phyloP scores from a whole-genome alignment of 2,888 invertebrate genomes.

The Ypsolopha sequella region DNA sequence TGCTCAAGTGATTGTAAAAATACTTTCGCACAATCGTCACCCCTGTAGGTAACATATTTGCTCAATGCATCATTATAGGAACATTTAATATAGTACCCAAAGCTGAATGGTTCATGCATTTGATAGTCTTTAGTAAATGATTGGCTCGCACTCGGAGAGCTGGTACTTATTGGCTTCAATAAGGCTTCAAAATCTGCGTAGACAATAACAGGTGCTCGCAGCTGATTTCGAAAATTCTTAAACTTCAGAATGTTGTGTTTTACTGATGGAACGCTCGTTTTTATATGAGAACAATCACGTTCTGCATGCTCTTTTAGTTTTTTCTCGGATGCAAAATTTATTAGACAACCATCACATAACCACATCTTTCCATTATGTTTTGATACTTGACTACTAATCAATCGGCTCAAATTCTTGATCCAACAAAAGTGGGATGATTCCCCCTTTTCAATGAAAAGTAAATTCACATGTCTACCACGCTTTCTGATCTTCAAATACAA shows the following conservation, averaged over 20 bases:
- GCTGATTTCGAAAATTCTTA: too few relatives aligned
- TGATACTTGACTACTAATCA: slow-evolving; percentile 13
- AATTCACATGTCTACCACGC: slow-evolving; percentile 17
- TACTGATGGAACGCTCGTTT: slow-evolving; percentile 13
- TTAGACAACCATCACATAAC: slow-evolving; percentile 12
- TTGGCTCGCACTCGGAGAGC: too few relatives aligned
- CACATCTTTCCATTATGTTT: slow-evolving; percentile 6
- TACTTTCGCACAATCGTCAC: slow-evolving; percentile 14
- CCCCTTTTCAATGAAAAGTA: slow-evolving; percentile 14
- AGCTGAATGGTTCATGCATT: slow-evolving; percentile 19
- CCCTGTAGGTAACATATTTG: slow-evolving; percentile 17
- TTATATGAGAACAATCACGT: slow-evolving; percentile 11
- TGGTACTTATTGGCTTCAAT: slow-evolving; percentile 14
- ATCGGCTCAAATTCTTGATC: slow-evolving; percentile 16
- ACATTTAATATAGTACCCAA: slow-evolving; percentile 22
- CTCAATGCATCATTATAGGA: slow-evolving; percentile 17
- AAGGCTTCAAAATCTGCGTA: too few relatives aligned
- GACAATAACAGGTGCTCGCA: too few relatives aligned
- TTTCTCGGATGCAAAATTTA: slow-evolving; percentile 9
- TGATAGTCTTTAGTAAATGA: too few relatives aligned
- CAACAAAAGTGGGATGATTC: slow-evolving; percentile 15
- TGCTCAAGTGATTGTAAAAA: slow-evolving; percentile 17
- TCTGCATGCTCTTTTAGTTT: slow-evolving; percentile 8
- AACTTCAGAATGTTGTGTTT: too few relatives aligned
- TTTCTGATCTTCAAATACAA: too few relatives aligned